These are phyloP conservation scores for Tyrannus savana DNA, from an alignment of 2,113 vertebrate genomes.

Conservation along the genomic window DNA sequence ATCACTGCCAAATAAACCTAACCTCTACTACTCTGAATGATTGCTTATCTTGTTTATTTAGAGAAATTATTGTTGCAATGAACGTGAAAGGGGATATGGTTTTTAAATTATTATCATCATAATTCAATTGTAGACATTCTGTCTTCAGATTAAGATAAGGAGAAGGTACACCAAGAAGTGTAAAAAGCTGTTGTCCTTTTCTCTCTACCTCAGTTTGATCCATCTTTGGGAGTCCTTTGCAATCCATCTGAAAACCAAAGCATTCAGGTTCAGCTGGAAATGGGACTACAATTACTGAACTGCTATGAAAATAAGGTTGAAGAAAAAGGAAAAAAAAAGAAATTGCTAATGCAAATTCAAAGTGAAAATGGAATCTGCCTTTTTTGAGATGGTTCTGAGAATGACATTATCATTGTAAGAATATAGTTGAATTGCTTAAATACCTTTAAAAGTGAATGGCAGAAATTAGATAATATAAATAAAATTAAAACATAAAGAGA, in stretches of 20 bases:
- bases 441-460: not conserved
- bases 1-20: not conserved
- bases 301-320: not conserved
- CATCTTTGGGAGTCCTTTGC: not conserved
- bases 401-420: not conserved
- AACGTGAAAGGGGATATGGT: not conserved
- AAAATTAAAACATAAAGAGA: not conserved
- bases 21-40: not conserved
- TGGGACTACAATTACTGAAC: not conserved
- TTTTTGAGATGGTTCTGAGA: not conserved
- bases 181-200: not conserved
- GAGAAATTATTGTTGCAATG: not conserved
- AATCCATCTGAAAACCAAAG: not conserved
- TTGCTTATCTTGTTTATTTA: not conserved
- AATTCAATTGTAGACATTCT: not conserved
- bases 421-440: not conserved
- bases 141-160: not conserved
- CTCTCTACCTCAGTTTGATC: not conserved
- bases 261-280: not conserved
- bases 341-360: not conserved
- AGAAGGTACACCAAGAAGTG: not conserved
- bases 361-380: not conserved
- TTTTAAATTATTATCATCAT: rapidly evolving
- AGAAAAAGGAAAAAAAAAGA: not conserved
- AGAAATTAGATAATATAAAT: not conserved